Evolutionary conservation across 2,888 invertebrate species (phyloP).

Genomic region (Nasonovia ribisnigri): DNA sequence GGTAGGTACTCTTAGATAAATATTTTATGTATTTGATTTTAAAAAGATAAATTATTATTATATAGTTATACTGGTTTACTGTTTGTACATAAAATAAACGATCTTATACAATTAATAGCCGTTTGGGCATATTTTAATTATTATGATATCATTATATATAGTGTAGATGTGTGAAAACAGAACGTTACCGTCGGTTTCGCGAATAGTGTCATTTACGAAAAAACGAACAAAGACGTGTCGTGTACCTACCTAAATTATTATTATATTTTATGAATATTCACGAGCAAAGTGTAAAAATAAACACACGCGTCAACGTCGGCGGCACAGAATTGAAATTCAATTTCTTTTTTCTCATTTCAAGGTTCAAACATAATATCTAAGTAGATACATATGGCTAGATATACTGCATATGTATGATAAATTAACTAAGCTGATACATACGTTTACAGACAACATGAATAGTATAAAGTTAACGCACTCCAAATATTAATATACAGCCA

Average conservation of each 20-base stretch:
- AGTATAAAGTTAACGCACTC: neutral
- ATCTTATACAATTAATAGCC: neutral
- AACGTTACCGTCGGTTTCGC: neutral
- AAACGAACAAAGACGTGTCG: neutral
- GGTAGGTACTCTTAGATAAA: neutral
- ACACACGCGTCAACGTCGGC: neutral
- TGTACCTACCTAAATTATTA: neutral
- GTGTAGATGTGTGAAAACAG: neutral
- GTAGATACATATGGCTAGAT: neutral
- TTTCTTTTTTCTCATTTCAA: conserved; percentile 10
- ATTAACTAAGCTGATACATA: neutral
- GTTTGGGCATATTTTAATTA: neutral
- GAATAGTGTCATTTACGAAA: neutral
- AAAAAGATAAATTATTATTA: neutral
- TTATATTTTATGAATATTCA: conserved; percentile 10
- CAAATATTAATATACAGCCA: neutral
- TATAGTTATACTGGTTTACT: neutral
- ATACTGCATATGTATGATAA: neutral
- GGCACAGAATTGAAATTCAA: neutral
- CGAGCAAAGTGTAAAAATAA: neutral
- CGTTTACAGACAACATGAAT: neutral
- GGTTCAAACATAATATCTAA: neutral
- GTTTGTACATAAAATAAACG: neutral
- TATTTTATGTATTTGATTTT: neutral
- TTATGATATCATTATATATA: neutral